These are phyloP conservation scores for Aethes cnicana DNA, from an alignment of 2,888 invertebrate species.

Conservation along the genomic window DNA sequence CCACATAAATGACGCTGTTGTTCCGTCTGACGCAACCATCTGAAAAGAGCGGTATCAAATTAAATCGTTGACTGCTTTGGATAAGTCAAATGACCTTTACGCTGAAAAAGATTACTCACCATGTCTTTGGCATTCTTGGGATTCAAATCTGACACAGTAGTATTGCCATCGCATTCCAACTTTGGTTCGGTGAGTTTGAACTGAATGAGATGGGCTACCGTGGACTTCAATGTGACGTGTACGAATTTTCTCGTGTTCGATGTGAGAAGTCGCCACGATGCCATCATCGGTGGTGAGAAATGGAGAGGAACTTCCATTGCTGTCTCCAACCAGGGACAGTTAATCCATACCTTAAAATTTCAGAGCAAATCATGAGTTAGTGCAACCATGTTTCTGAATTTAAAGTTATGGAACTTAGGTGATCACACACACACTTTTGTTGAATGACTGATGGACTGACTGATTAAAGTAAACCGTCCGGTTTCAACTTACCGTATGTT, in stretches of 20 bases:
- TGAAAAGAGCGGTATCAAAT: conserved; percentile 59
- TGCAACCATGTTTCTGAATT: no score
- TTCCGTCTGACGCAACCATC: conserved; percentile 86
- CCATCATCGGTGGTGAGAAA: conserved; percentile 92
- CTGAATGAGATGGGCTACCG: conserved; percentile 81
- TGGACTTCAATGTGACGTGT: conserved; percentile 88
- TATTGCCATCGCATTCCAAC: conserved; percentile 83
- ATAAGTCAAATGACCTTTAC: no score
- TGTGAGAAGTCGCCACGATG: conserved; percentile 91
- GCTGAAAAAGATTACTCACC: no score
- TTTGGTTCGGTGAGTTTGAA: conserved; percentile 73
- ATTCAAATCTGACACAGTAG: conserved; percentile 85
- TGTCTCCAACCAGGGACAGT: conserved; percentile 90
- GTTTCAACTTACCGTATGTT: conserved; percentile 84
- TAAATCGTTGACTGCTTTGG: no score
- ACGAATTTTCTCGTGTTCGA: conserved; percentile 92
- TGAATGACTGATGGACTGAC: no score
- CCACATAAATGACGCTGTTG: conserved; percentile 92
- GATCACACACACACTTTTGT: no score
- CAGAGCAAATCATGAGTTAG: neutral
- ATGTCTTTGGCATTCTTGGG: conserved; percentile 83
- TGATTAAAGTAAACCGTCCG: neutral
- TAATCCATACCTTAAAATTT: conserved; percentile 83
- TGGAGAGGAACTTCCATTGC: conserved; percentile 88
- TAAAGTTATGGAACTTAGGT: no score